These are phyloP conservation scores for Geotrupes spiniger DNA, from an alignment of 2,888 invertebrate genomes.

Conservation along the genomic window DNA sequence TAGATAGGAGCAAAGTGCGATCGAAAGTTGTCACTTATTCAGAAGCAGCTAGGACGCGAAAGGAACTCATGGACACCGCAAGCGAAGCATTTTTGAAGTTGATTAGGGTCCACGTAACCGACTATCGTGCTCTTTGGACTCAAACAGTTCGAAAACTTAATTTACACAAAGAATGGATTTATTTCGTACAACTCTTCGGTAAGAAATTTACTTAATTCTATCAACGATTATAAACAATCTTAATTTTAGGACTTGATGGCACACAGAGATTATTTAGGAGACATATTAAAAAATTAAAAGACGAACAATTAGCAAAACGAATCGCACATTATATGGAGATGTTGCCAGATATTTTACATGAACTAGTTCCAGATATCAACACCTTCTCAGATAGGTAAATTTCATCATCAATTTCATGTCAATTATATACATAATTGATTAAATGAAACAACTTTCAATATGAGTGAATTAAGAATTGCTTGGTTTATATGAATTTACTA, in stretches of 20 bases:
- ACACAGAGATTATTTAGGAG: slow-evolving; percentile 70
- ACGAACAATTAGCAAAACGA: slow-evolving; percentile 74
- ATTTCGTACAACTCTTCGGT: slow-evolving; percentile 87
- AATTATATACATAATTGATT: background rate
- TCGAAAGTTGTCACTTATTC: slow-evolving; percentile 69
- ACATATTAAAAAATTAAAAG: slow-evolving; percentile 77
- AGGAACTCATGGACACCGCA: slow-evolving; percentile 85
- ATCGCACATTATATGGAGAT: slow-evolving; percentile 75
- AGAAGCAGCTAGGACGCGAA: slow-evolving; percentile 81
- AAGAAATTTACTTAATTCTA: slow-evolving; percentile 32
- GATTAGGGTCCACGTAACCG: slow-evolving; percentile 79
- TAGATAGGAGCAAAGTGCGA: slow-evolving; percentile 82
- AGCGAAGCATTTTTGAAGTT: slow-evolving; percentile 88
- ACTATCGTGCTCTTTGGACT: slow-evolving; percentile 82
- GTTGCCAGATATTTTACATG: slow-evolving; percentile 72
- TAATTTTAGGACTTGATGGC: slow-evolving; percentile 49
- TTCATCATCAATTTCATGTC: background rate
- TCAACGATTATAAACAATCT: background rate
- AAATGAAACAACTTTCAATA: no score
- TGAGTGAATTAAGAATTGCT: no score
- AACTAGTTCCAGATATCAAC: slow-evolving; percentile 74
- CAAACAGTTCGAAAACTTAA: slow-evolving; percentile 82
- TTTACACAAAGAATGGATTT: slow-evolving; percentile 84
- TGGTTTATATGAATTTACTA: no score
- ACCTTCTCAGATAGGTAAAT: slow-evolving; percentile 60